Evolutionary conservation across 2,888 invertebrate species (phyloP), one percentile per base, ranked within the genome.

Genomic region (Erebia ligea): DNA sequence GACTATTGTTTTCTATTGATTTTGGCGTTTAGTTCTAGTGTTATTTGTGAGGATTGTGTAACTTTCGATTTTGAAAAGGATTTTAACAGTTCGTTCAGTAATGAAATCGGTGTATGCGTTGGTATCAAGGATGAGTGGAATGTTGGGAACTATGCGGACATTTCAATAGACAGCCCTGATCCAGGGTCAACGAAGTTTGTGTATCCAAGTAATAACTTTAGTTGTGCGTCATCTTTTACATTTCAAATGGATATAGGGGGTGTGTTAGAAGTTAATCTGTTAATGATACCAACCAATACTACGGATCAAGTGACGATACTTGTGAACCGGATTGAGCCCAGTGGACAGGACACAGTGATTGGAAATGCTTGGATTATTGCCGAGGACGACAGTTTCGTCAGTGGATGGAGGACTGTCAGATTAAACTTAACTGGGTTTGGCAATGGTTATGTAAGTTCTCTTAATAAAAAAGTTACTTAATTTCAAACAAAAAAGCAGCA

Each of bases 61-160:
- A 79, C 77, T 66, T 84, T 83, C 71, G 79, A 81, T 52, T 87
- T 88, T 68, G 85, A 84, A 70, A 78, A 82, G 21, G 77, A 79
- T 9, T 84, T 79, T 42, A 76, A 81, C 2, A 75, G 75, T 4
- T 69, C 76, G 2, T 89, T 89, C 69, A 74, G 70, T 15, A 76
- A 79, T 68, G 71, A 77, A 34, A 57, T 59, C 21, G 77, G 78
- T 1, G 66, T 80, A 2, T 88, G 86, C 69, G 21, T 15, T 0
- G 25, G 63, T 34, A 70, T 69, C n/a, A n/a, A n/a, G 57, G 65
- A 66, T 0, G 72, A 74, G 40, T 88, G 88, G 88, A 72, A 75
- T 2, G 65, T 80, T 19, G 77, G 77, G 5, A 69, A 66, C 10
- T 89, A 85, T 42, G 65, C 75, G 1, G 54, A 73, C 1, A 65